A percentile compares a stretch with the other conserved stretches of the same genome.
Evolutionary conservation across 1,140 invertebrate genomes (phyloP).

Genomic region (Lordiphosa clarofinis): DNA sequence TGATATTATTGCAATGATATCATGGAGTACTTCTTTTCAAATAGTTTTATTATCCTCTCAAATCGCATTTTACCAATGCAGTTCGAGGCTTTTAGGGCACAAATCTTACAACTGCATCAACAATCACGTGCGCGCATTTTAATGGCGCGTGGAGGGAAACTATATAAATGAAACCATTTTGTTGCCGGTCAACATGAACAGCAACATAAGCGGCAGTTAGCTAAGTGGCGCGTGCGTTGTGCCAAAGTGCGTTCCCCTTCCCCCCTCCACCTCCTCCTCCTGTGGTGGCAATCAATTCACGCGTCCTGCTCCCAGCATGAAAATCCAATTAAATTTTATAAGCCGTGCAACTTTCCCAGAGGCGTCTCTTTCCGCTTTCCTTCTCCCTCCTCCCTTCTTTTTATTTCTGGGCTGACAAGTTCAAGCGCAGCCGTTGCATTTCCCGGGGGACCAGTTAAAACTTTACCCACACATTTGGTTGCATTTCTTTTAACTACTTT

Average conservation of each 20-base stretch:
- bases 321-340: slow-evolving; percentile 77
- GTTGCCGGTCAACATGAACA: slow-evolving; percentile 53
- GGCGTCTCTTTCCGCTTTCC: slow-evolving; percentile 20
- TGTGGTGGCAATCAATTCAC: slow-evolving; percentile 55
- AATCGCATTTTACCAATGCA: neutral
- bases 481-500: slow-evolving; percentile 65
- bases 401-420: slow-evolving; percentile 30
- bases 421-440: slow-evolving; percentile 30
- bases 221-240: slow-evolving; percentile 58
- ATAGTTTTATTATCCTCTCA: too few species aligned
- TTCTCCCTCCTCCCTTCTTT: slow-evolving; percentile 9
- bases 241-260: slow-evolving; percentile 36
- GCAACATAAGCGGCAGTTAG: slow-evolving; percentile 65
- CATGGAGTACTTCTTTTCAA: too few species aligned
- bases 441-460: slow-evolving; percentile 53
- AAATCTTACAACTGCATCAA: slow-evolving; percentile 44
- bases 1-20: too few species aligned
- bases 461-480: slow-evolving; percentile 40
- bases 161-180: slow-evolving; percentile 54
- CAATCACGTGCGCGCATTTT: slow-evolving; percentile 61
- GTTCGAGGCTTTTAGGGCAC: slow-evolving; percentile 15
- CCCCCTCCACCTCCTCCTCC: slow-evolving; percentile 4
- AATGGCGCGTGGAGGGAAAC: slow-evolving; percentile 28
- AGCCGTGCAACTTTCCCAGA: slow-evolving; percentile 52
- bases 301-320: slow-evolving; percentile 27